Percentiles rank a stretch among this genome's conserved stretches.
These are phyloP conservation scores for Oryzias celebensis DNA, from an alignment of 2,113 vertebrate species.

Conservation along the genomic window DNA sequence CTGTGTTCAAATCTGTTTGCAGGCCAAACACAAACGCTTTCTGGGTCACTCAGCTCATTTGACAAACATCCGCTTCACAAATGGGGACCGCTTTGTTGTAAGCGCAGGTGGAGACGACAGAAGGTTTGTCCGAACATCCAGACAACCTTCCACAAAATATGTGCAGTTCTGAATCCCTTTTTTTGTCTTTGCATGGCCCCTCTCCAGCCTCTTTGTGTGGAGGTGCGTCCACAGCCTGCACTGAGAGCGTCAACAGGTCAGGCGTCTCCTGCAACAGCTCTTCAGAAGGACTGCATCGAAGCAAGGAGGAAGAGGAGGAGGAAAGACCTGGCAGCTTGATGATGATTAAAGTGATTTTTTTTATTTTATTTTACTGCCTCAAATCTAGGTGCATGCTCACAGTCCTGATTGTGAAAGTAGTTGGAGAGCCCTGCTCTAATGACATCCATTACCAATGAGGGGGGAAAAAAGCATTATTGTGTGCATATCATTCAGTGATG, in stretches of 20 bases:
- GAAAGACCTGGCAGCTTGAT: constrained; percentile 56
- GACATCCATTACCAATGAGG: constrained; percentile 20
- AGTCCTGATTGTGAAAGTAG: constrained; percentile 50
- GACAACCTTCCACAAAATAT: neutral
- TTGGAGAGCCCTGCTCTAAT: constrained; percentile 28
- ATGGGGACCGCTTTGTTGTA: constrained; percentile 88
- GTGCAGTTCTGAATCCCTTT: neutral
- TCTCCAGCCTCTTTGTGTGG: constrained; percentile 92
- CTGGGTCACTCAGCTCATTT: constrained; percentile 95
- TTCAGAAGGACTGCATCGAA: constrained; percentile 22
- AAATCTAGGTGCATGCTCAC: constrained; percentile 64
- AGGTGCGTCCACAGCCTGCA: constrained; percentile 91
- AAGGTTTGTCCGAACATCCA: constrained; percentile 76
- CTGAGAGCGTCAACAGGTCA: constrained; percentile 70
- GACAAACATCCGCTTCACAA: constrained; percentile 93
- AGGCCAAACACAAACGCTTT: constrained; percentile 98
- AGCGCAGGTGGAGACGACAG: constrained; percentile 97
- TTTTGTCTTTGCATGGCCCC: constrained; percentile 18
- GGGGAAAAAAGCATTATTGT: constrained; percentile 22
- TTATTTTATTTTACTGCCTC: constrained; percentile 59
- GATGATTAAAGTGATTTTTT: constrained; percentile 24
- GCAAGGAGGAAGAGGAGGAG: constrained; percentile 13
- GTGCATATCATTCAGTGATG: constrained; percentile 48
- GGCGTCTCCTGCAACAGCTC: constrained; percentile 26
- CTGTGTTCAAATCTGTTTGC: constrained; percentile 34